phyloP scores from a whole-genome alignment of 2,113 vertebrate species.

The Thomomys bottae region DNA sequence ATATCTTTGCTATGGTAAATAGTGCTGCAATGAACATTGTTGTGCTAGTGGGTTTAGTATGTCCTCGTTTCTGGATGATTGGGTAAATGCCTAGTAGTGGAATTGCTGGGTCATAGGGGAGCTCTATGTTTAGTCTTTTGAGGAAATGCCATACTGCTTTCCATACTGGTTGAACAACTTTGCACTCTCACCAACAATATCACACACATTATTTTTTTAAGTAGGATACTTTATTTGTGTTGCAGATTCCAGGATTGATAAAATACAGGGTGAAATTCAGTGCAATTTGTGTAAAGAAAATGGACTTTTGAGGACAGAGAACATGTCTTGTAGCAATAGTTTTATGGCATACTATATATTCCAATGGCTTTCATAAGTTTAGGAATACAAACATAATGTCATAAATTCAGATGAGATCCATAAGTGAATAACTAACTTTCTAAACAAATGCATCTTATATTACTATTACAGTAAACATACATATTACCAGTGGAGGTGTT shows the following conservation, averaged over 20 bases:
- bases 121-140: no score
- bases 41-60: no score
- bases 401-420: slow-evolving; percentile 48
- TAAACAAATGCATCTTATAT: slow-evolving; percentile 34
- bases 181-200: no score
- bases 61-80: no score
- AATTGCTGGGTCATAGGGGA: no score
- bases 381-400: slow-evolving; percentile 17
- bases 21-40: no score
- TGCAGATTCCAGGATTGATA: slow-evolving; percentile 60
- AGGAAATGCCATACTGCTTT: no score
- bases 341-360: slow-evolving; percentile 59
- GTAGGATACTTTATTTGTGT: slow-evolving; percentile 60
- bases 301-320: background rate
- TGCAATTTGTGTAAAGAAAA: background rate
- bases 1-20: no score
- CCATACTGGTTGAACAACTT: no score
- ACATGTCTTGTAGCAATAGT: slow-evolving; percentile 12
- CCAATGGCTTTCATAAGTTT: slow-evolving; percentile 23
- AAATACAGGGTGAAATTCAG: slow-evolving; percentile 59
- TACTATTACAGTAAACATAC: slow-evolving; percentile 42
- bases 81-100: no score
- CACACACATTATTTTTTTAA: no score
- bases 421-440: slow-evolving; percentile 62
- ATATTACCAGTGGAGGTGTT: slow-evolving; percentile 3